Percentiles rank a stretch among this genome's conserved stretches.
Conservation (phyloP, 2,113 vertebrate genomes). For the Otus sunia region DNA sequence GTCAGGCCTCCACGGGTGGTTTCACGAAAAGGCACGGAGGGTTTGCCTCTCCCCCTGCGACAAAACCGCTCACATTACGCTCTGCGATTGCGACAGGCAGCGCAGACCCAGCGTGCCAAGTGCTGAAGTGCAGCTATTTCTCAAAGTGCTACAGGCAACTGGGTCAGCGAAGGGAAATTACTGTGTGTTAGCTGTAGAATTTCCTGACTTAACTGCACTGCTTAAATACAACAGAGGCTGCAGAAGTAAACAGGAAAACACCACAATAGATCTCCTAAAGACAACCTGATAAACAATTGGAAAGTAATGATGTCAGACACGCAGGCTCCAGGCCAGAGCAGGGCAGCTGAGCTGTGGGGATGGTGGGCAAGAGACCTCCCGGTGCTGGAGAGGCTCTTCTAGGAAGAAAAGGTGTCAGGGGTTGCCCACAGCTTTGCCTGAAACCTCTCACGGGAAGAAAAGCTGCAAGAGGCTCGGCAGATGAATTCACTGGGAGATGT, state of each 20-base stretch:
- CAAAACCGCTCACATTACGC: fast-evolving
- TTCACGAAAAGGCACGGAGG: not conserved
- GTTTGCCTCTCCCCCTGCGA: not conserved
- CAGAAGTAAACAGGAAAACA: conserved; percentile 46
- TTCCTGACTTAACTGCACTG: conserved; percentile 2
- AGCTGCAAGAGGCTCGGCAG: not conserved
- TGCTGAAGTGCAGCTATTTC: not conserved
- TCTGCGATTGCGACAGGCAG: not conserved
- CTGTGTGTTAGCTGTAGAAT: not conserved
- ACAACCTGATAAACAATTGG: not conserved
- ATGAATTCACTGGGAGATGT: not conserved
- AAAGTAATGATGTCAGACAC: not conserved
- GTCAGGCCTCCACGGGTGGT: not conserved
- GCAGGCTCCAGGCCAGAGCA: not conserved
- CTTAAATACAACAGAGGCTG: not conserved
- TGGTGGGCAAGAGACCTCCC: not conserved
- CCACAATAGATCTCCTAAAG: not conserved
- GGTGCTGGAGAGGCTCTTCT: not conserved
- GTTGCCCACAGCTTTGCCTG: not conserved
- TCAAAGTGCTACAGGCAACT: not conserved
- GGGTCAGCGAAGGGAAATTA: not conserved
- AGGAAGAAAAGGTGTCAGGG: not conserved
- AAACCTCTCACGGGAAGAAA: not conserved
- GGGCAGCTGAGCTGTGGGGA: fast-evolving
- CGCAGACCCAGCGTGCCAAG: fast-evolving